Percentiles rank a stretch among this genome's conserved stretches.
Evolutionary conservation across 2,797 vertebrate species (phyloP).

Genomic region (Artibeus lituratus): DNA sequence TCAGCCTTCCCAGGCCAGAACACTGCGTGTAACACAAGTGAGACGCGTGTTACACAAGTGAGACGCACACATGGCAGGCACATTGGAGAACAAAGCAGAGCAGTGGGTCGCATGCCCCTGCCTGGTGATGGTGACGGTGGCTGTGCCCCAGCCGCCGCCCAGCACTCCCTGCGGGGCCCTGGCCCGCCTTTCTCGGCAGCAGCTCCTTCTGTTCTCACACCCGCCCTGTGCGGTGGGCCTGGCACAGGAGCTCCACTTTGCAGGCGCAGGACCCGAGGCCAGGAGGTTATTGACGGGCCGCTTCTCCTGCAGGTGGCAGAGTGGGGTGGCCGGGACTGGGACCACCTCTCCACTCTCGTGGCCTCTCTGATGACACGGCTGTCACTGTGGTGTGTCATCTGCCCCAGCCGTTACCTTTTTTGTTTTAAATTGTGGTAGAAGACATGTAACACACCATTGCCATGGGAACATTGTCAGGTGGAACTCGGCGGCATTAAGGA

Average conservation of each 20-base stretch:
- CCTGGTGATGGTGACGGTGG: accelerated
- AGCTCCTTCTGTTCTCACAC: neutral
- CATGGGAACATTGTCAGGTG: neutral
- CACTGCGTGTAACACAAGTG: neutral
- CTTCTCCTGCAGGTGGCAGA: neutral
- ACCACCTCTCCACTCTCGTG: neutral
- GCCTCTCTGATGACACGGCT: neutral
- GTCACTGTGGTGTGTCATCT: neutral
- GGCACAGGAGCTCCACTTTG: neutral
- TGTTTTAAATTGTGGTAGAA: neutral
- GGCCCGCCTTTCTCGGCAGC: no score
- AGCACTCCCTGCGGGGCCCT: accelerated
- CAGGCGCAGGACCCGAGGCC: neutral
- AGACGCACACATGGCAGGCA: neutral
- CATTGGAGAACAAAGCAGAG: neutral
- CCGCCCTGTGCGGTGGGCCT: neutral
- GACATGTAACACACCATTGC: accelerated
- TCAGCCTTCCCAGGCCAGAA: neutral
- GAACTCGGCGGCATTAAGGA: neutral
- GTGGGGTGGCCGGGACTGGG: neutral
- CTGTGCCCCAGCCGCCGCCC: neutral
- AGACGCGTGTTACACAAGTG: no score
- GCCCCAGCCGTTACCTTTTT: neutral
- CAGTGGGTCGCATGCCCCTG: neutral
- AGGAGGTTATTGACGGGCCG: no score